Conservation (phyloP, 2,888 invertebrate species). For the Acleris sparsana region DNA sequence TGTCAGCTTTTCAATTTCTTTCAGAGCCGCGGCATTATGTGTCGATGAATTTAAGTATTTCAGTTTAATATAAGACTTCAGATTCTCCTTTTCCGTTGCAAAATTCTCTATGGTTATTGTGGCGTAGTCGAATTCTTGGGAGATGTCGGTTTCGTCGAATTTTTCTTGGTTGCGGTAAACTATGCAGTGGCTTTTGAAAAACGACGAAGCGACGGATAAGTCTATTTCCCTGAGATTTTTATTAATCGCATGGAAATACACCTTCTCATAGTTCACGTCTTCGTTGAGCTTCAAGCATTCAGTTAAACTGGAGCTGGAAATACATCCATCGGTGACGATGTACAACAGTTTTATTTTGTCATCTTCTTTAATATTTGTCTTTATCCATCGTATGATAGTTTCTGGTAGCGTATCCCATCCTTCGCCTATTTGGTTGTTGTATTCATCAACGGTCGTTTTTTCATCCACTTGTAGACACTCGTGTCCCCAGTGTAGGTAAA, state of each 20-base stretch:
- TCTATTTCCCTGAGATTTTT: slow-evolving; percentile 35
- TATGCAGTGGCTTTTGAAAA: slow-evolving; percentile 21
- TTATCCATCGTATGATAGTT: slow-evolving; percentile 40
- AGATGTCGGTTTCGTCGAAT: too few species aligned
- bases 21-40: slow-evolving; percentile 41
- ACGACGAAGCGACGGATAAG: slow-evolving; percentile 46
- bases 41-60: slow-evolving; percentile 47
- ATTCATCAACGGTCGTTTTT: slow-evolving; percentile 34
- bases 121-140: too few species aligned
- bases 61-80: slow-evolving; percentile 53
- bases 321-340: slow-evolving; percentile 52
- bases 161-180: too few species aligned
- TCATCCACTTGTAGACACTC: slow-evolving; percentile 47
- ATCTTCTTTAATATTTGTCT: slow-evolving; percentile 31
- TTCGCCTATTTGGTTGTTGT: slow-evolving; percentile 5
- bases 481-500: background rate
- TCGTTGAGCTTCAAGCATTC: slow-evolving; percentile 44
- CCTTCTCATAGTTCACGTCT: background rate
- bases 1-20: slow-evolving; percentile 51
- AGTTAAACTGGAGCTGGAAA: background rate
- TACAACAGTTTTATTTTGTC: slow-evolving; percentile 1
- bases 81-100: slow-evolving; percentile 24
- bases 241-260: slow-evolving; percentile 35
- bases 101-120: too few species aligned
- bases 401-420: slow-evolving; percentile 39